Base-by-base conservation (phyloP, 2,888 invertebrate genomes). In the Zaprionus bogoriensis region DNA sequence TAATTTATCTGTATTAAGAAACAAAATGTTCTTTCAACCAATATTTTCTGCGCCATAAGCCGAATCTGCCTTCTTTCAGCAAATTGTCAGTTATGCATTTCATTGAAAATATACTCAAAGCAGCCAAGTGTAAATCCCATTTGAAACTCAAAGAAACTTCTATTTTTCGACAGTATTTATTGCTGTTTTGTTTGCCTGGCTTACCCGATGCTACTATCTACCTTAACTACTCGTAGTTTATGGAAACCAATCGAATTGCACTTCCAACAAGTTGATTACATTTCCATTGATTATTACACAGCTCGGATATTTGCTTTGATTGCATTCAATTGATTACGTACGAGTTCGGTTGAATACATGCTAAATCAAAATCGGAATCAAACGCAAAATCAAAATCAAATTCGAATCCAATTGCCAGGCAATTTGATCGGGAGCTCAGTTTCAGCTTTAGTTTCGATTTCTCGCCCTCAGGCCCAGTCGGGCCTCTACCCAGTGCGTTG, bases 281-380 rank as follows among this genome's bases (percentile, higher is more conserved):
- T 10, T 30, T 32, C 9, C 32, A 17, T 36, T 19, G 36, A 12
- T 50, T 53, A 50, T 50, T 12, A 32, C 7, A 22, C 32, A 45
- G 32, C 45, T 39, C 6, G 17, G 14, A 39, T 41, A 54, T 51
- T 61, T 41, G 42, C 39, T 44, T 62, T 77, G 81, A 77, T 74
- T 78, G 75, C 64, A 38, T 23, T 63, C 75, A 67, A 77, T 77
- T 74, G 72, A 80, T 53, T 58, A 48, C 12, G 48, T 58, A 48
- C 12, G 48, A 14, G 10, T 5, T 23, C 12, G 52, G 27, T 47
- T 74, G 62, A 67, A 74, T 69, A 25, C 50, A 67, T 57, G 47
- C 58, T 51, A 62, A 72, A 80, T 72, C 68, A 64, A 7, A 32
- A 32, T 32, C 32, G 9, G 17, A 36, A 36, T 36, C 32, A 1